Evolutionary conservation across 92 coral and sea anemone species (phyloP), one percentile per base, ranked within the genome.

Genomic region (Umimayanthus kanabou): DNA sequence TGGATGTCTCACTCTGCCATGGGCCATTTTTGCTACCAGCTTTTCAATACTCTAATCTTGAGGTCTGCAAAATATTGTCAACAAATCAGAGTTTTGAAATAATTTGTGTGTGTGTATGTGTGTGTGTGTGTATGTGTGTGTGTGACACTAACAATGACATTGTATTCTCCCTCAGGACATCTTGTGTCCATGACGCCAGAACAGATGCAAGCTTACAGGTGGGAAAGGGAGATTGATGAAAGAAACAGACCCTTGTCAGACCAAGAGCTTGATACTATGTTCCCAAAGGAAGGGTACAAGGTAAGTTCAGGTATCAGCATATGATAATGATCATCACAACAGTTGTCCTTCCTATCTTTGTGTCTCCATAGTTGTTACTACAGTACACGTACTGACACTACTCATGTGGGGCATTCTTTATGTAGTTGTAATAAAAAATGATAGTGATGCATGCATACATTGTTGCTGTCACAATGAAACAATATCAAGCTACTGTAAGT

Each of bases 171-270:
- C 88, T 73, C 73, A 94, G 98, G 98, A 73, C 98, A 94, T 28
- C 93, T 94, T 47, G 94, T 97, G 88, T 94, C 99, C 76, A 95
- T 94, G 98, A 97, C 99, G 9, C 99, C 99, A 30, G 99, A 97
- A 66, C 99, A 97, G 88, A 94, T 95, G 98, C 99, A 97, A 86
- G 99, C 96, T 23, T 97, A 93, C 88, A 91, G 99, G 75, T 97
- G 99, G 99, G 99, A 97, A 89, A 91, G 98, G 87, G 99, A 97
- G 81, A 95, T 97, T 81, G 99, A 95, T 88, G 99, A 95, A 86
- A 90, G 99, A 79, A 97, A 97, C 91, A 91, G 99, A 89, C 96
- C 96, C 57, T 88, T 97, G 80, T 88, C 94, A 61, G 99, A 97
- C 73, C 97, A 97, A 75, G 99, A 97, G 87, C 94, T 97, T 75